Percentiles rank a stretch among this genome's conserved stretches.
phyloP scores from a whole-genome alignment of 2,797 vertebrate species.

The Coracias cyanogaster region DNA sequence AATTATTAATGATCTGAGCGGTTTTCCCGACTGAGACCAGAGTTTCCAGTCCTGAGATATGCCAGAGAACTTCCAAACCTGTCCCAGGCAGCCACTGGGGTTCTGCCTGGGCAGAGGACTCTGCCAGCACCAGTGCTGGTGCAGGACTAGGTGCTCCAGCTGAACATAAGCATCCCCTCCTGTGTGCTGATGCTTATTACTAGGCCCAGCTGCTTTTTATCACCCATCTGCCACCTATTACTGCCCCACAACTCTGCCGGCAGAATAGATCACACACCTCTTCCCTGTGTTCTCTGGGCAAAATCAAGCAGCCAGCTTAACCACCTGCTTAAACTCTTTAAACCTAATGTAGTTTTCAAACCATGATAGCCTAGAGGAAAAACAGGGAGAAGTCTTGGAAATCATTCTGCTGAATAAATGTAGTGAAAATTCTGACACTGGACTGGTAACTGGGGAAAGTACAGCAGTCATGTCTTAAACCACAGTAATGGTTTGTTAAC shows the following conservation, averaged over 20 bases:
- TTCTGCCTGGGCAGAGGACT: background rate
- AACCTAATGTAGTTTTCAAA: background rate
- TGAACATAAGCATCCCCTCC: background rate
- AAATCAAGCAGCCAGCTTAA: background rate
- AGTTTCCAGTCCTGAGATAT: background rate
- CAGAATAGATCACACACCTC: background rate
- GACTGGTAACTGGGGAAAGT: background rate
- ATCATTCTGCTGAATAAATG: background rate
- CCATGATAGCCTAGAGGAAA: background rate
- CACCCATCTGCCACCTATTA: background rate
- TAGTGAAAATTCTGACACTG: background rate
- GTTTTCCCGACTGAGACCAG: background rate
- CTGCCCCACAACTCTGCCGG: background rate
- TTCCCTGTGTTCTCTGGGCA: background rate
- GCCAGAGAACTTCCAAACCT: background rate
- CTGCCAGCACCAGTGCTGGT: background rate
- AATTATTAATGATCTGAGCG: background rate
- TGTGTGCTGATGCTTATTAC: background rate
- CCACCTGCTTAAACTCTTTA: conserved; percentile 23
- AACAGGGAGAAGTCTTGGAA: background rate
- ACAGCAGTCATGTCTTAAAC: background rate
- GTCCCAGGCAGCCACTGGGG: background rate
- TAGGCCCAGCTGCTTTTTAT: conserved; percentile 24
- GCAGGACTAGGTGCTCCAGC: background rate
- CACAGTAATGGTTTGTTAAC: background rate